Percentiles rank a stretch among this genome's conserved stretches.
Conservation (phyloP, 2,888 invertebrate genomes). For the Alviniconcha strummeri region DNA sequence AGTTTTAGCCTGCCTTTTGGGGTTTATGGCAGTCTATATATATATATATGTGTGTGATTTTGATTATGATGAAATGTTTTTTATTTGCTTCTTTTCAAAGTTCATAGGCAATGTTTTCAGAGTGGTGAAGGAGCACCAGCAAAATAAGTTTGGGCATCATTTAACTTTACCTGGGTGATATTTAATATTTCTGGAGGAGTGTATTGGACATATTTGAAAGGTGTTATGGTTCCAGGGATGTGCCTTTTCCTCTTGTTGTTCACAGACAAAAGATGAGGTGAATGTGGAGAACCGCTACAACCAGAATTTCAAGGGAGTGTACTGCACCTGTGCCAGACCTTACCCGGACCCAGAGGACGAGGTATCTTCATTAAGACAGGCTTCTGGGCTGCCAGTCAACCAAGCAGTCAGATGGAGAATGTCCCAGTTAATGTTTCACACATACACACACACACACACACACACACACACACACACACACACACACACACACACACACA, state of each 20-base stretch:
- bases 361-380: slow-evolving; percentile 57
- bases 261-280: slow-evolving; percentile 77
- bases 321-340: slow-evolving; percentile 92
- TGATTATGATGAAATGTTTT: no score
- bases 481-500: not conserved
- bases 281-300: slow-evolving; percentile 87
- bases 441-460: not conserved
- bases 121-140: no score
- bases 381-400: no score
- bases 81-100: no score
- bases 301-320: slow-evolving; percentile 94
- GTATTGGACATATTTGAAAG: no score
- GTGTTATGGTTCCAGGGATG: not conserved
- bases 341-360: slow-evolving; percentile 93
- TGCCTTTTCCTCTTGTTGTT: not conserved
- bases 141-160: not conserved
- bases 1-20: no score
- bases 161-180: no score
- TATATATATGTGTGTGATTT: no score
- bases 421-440: not conserved
- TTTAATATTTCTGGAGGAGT: no score
- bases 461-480: not conserved
- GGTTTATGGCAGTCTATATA: no score
- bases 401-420: no score
- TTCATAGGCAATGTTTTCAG: no score